Conservation (phyloP, 1,140 invertebrate genomes). For the Galendromus occidentalis region DNA sequence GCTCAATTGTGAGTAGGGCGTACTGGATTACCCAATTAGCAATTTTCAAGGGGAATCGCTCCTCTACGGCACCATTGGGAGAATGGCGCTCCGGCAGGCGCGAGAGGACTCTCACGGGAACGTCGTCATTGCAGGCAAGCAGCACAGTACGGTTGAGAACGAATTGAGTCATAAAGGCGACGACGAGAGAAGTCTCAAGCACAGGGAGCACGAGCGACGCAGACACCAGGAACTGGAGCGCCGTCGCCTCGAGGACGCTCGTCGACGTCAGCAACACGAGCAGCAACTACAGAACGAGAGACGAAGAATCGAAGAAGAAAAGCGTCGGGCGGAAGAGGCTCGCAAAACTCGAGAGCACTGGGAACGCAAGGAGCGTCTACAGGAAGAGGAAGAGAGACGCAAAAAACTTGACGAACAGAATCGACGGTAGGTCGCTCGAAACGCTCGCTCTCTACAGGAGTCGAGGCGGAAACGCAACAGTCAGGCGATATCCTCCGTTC, state of each 20-base stretch:
- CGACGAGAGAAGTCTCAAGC: neutral
- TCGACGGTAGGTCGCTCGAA: too few relatives aligned
- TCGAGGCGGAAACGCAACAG: too few relatives aligned
- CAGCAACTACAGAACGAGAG: neutral
- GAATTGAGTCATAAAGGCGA: neutral
- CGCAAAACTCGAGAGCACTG: neutral
- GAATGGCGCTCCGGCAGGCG: neutral
- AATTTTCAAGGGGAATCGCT: neutral
- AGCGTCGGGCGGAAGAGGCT: neutral
- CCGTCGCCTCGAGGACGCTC: neutral
- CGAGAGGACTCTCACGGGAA: neutral
- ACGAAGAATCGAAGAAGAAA: neutral
- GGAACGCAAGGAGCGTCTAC: neutral
- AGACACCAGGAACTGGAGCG: neutral
- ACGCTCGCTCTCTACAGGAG: too few relatives aligned
- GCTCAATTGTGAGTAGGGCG: slow-evolving; percentile 23
- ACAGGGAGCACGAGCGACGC: neutral
- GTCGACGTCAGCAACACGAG: neutral
- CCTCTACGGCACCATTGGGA: neutral
- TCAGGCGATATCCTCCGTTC: too few relatives aligned
- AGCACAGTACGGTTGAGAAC: neutral
- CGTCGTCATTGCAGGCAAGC: neutral
- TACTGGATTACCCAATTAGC: too few relatives aligned
- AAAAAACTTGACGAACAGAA: neutral
- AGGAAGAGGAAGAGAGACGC: neutral